Percentiles rank a stretch among this genome's conserved stretches.
Conservation (phyloP, 2,797 vertebrate genomes). For the Manis crassicaudata region DNA sequence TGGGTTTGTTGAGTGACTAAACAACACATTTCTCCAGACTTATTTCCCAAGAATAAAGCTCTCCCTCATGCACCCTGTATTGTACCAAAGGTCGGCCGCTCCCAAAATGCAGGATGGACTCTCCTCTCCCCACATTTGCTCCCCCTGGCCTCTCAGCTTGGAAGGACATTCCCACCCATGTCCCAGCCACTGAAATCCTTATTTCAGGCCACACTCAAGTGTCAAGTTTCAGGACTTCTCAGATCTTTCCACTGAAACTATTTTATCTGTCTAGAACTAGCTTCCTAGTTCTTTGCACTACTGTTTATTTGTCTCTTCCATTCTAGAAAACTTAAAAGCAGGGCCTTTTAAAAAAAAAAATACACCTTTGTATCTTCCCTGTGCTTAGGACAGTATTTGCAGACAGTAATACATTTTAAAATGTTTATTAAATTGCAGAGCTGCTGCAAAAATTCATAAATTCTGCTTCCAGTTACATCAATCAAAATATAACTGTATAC, state of each 20-base stretch:
- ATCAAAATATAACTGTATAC: background rate
- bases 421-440: background rate
- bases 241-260: background rate
- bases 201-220: background rate
- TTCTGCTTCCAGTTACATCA: background rate
- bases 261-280: background rate
- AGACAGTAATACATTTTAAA: background rate
- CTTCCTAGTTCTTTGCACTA: background rate
- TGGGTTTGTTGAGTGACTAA: background rate
- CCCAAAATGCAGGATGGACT: accelerated
- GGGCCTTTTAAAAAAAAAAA: background rate
- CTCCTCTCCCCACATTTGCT: background rate
- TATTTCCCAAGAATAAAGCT: background rate
- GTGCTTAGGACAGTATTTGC: background rate
- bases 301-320: background rate
- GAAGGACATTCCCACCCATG: background rate
- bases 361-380: background rate
- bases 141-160: background rate
- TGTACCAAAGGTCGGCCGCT: background rate
- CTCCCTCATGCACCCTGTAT: background rate
- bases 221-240: background rate
- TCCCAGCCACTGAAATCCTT: background rate
- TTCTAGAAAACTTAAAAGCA: background rate
- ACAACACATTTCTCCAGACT: background rate
- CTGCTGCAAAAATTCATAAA: background rate